Evolutionary conservation across 2,797 vertebrate species (phyloP).

Genomic region (Tachyglossus aculeatus): DNA sequence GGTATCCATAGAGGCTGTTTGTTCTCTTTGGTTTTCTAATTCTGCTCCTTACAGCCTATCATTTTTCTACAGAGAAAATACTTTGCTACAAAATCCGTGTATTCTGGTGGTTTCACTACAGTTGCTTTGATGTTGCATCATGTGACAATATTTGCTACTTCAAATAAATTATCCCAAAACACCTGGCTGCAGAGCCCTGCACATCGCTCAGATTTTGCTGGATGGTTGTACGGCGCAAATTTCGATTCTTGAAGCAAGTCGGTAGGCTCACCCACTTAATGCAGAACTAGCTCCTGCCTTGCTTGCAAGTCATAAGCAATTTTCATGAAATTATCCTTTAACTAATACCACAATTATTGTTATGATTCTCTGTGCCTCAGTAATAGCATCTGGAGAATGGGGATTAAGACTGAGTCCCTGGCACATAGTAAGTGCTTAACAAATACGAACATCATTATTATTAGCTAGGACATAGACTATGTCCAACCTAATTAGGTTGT

Average conservation of each 20-base stretch:
- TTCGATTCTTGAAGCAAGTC: constrained; percentile 18
- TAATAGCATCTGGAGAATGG: too few relatives aligned
- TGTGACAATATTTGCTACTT: constrained; percentile 59
- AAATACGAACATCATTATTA: too few relatives aligned
- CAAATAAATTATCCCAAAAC: constrained; percentile 65
- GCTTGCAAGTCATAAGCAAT: neutral
- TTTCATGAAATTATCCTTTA: neutral
- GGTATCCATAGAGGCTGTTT: constrained; percentile 40
- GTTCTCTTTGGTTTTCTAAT: constrained; percentile 44
- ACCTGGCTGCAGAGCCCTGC: constrained; percentile 54
- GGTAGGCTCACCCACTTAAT: neutral
- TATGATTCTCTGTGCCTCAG: too few relatives aligned
- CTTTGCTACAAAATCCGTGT: constrained; percentile 50
- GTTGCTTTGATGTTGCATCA: constrained; percentile 59
- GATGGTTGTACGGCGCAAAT: constrained; percentile 21
- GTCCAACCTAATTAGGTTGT: too few relatives aligned
- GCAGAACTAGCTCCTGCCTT: neutral
- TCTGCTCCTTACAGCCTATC: constrained; percentile 64
- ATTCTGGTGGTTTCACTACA: constrained; percentile 50
- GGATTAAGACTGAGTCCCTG: too few relatives aligned
- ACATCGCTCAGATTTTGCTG: constrained; percentile 37
- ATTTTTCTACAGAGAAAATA: constrained; percentile 61
- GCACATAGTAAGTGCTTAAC: too few relatives aligned
- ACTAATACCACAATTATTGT: too few relatives aligned
- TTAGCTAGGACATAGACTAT: too few relatives aligned